Base-by-base conservation (phyloP, 2,797 vertebrate genomes). In the Meda fulgida region DNA sequence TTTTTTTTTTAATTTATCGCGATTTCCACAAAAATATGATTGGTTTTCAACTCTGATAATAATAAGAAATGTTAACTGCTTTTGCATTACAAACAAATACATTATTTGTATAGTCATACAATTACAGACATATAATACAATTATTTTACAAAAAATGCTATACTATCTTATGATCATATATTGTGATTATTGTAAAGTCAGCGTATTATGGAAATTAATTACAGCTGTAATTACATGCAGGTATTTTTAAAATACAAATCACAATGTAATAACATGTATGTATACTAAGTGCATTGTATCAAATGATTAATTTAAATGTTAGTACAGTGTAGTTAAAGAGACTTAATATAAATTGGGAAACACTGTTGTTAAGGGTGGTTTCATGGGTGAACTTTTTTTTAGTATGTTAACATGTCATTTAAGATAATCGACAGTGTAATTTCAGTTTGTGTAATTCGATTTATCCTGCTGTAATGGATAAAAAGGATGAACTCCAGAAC, bases 401-500 rank as follows among this genome's bases (percentile, higher is more conserved):
- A n/a, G 11, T 46, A 71, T 38, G 34, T 77, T 77, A 58, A 58
- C 51, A 36, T 58, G 21, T 58, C 21, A 77, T 58, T 77, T 58
- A 58, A 77, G 34, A 58, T 77, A 58, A 38, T 36, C 14, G 2
- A 53, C 18, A 31, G 38, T 84, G 73, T 75, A 72, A 75, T 66
- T 72, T 48, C 31, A n/a, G 11, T 67, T 11, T 80, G 77, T 80
- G 38, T 31, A 76, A 36, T 21, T 38, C 51, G 72, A 81, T 69
- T 81, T 78, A 81, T 36, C 79, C 75, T 82, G 79, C 51, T 81
- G 76, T 70, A 60, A 43, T 58, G 21, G 48, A 73, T 53, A 43
- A 84, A 78, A 51, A 69, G n/a, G 31, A 43, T 40, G 80, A 86
- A 73, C 87, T 73, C 60, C 83, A 60, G 84, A 79, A 82, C 46